Conservation (phyloP, 2,113 vertebrate genomes). For the Terrapene triunguis region DNA sequence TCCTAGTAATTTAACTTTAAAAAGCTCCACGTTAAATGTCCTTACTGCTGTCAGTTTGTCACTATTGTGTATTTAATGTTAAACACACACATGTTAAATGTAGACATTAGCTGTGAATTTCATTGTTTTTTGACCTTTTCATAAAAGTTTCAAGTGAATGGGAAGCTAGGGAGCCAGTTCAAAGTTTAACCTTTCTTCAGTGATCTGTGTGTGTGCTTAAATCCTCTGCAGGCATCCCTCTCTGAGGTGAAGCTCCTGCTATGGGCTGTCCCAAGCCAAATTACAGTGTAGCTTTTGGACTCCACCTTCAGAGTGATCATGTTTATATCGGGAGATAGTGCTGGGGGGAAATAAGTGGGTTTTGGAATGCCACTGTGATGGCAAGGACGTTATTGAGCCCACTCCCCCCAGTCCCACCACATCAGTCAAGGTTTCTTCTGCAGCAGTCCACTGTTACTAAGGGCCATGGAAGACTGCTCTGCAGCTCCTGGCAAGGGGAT, state of each 20-base stretch:
- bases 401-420: too few relatives aligned
- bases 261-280: background rate
- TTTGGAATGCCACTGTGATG: background rate
- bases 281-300: slow-evolving; percentile 16
- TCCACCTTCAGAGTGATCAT: background rate
- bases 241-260: background rate
- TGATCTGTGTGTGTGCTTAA: background rate
- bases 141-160: background rate
- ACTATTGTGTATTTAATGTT: background rate
- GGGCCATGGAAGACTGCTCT: background rate
- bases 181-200: background rate
- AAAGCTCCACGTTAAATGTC: background rate
- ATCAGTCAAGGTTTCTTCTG: background rate
- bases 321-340: background rate
- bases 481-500: background rate
- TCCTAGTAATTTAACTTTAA: background rate
- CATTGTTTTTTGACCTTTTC: background rate
- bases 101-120: background rate
- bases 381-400: background rate
- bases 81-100: background rate
- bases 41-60: background rate
- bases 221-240: background rate
- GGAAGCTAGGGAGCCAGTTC: background rate
- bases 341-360: background rate
- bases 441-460: background rate